Evolutionary conservation across 2,888 invertebrate genomes (phyloP).

Genomic region (Andrena flavipes): DNA sequence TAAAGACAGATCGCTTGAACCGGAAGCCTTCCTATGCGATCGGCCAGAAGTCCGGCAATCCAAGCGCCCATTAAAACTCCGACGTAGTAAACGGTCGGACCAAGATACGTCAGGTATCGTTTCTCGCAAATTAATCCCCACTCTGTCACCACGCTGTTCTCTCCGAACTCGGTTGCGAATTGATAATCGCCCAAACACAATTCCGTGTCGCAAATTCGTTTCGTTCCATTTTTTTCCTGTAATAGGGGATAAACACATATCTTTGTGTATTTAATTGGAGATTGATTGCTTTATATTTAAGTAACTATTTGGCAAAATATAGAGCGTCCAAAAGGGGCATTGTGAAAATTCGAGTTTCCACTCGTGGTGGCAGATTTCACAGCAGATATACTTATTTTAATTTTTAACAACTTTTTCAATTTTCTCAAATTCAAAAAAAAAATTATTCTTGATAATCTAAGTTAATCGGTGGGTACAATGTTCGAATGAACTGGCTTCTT

Average conservation of each 20-base stretch:
- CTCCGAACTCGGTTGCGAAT: slow-evolving; percentile 74
- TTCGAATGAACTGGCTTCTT: too few species aligned
- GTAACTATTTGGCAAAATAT: too few species aligned
- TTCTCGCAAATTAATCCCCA: slow-evolving; percentile 84
- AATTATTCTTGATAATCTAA: too few species aligned
- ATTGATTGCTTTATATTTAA: background rate
- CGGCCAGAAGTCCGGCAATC: slow-evolving; percentile 83
- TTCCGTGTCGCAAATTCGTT: slow-evolving; percentile 60
- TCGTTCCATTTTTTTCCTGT: slow-evolving; percentile 65
- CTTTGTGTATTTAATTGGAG: too few species aligned
- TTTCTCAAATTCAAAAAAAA: too few species aligned
- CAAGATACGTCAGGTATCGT: slow-evolving; percentile 78
- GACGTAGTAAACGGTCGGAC: slow-evolving; percentile 82
- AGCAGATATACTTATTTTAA: too few species aligned
- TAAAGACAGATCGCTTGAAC: slow-evolving; percentile 84
- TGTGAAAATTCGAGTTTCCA: too few species aligned
- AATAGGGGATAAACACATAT: background rate
- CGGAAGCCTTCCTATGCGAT: slow-evolving; percentile 84
- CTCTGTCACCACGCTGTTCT: slow-evolving; percentile 80
- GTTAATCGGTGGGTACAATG: too few species aligned
- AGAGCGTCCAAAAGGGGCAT: too few species aligned
- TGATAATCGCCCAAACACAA: slow-evolving; percentile 70
- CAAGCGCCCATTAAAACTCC: slow-evolving; percentile 84
- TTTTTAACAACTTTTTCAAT: too few species aligned
- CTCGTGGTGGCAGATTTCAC: too few species aligned